These are phyloP conservation scores for Horisme vitalbata DNA, from an alignment of 2,888 invertebrate genomes.

Conservation along the genomic window DNA sequence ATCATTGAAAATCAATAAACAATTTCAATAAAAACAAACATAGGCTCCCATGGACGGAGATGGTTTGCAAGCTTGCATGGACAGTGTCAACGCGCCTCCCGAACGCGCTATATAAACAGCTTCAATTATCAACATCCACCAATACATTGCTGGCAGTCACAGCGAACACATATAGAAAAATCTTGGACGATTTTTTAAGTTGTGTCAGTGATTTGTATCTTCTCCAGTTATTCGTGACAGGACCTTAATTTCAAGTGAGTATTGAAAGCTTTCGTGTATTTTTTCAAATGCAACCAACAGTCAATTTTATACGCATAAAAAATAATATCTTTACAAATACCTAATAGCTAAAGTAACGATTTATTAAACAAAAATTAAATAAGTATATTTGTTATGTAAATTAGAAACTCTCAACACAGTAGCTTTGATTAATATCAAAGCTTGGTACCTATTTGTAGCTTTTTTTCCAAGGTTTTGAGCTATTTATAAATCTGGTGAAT, in stretches of 20 bases:
- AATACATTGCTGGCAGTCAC: conserved; percentile 75
- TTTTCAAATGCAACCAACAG: background rate
- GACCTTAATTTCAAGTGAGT: conserved; percentile 71
- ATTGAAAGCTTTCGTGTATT: conserved; percentile 30
- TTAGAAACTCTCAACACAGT: too few relatives aligned
- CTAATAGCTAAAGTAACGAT: too few relatives aligned
- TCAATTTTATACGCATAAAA: background rate
- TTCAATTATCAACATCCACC: conserved; percentile 65
- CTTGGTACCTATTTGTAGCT: too few relatives aligned
- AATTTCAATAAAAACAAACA: conserved; percentile 34
- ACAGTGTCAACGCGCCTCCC: conserved; percentile 56
- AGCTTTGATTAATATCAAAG: too few relatives aligned
- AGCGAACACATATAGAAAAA: conserved; percentile 62
- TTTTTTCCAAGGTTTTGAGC: too few relatives aligned
- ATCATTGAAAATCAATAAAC: conserved; percentile 4
- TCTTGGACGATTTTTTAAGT: conserved; percentile 50
- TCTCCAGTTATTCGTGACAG: conserved; percentile 51
- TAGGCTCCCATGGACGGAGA: conserved; percentile 48
- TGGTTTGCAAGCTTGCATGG: conserved; percentile 53
- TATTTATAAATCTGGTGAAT: too few relatives aligned
- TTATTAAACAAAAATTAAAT: too few relatives aligned
- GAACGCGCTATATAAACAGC: conserved; percentile 67
- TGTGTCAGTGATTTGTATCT: conserved; percentile 66
- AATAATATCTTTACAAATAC: too few relatives aligned
- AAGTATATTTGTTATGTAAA: too few relatives aligned